phyloP scores from a whole-genome alignment of 2,888 invertebrate genomes.

The Rhagonycha lutea region DNA sequence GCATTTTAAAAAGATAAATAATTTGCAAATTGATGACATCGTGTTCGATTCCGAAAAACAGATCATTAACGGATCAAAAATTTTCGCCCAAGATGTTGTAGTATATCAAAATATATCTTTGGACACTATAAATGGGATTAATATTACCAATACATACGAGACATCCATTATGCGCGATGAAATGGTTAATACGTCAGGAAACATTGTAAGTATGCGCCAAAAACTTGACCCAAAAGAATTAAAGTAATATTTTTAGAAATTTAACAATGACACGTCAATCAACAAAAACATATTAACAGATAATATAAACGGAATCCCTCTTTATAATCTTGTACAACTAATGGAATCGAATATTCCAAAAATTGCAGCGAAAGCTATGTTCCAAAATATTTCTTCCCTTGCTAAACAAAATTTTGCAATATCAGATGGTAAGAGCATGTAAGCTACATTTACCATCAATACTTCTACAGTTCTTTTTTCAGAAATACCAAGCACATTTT shows the following conservation, averaged over 20 bases:
- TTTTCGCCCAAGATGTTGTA: conserved; percentile 40
- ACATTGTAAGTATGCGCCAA: conserved; percentile 23
- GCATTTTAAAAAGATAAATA: conserved; percentile 42
- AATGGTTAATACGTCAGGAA: conserved; percentile 18
- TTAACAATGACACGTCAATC: conserved; percentile 26
- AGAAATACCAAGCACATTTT: conserved; percentile 45
- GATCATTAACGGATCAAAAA: conserved; percentile 42
- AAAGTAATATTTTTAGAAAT: conserved; percentile 38
- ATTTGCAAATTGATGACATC: conserved; percentile 42
- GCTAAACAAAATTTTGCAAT: conserved; percentile 33
- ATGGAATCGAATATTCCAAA: conserved; percentile 37
- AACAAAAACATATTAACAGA: conserved; percentile 41
- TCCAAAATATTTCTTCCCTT: conserved; percentile 34
- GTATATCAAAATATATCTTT: conserved; percentile 40
- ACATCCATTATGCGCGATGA: conserved; percentile 19
- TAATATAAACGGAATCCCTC: conserved; percentile 45
- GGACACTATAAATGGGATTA: conserved; percentile 26
- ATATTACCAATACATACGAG: conserved; percentile 14
- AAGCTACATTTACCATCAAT: neutral
- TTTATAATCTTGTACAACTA: conserved; percentile 40
- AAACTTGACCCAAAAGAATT: neutral
- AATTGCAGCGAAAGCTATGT: conserved; percentile 39
- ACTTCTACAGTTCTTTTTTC: conserved; percentile 15
- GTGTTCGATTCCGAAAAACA: conserved; percentile 45
- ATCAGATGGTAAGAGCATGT: neutral